Base-by-base conservation (phyloP, 2,797 vertebrate species). In the Bradypus variegatus region DNA sequence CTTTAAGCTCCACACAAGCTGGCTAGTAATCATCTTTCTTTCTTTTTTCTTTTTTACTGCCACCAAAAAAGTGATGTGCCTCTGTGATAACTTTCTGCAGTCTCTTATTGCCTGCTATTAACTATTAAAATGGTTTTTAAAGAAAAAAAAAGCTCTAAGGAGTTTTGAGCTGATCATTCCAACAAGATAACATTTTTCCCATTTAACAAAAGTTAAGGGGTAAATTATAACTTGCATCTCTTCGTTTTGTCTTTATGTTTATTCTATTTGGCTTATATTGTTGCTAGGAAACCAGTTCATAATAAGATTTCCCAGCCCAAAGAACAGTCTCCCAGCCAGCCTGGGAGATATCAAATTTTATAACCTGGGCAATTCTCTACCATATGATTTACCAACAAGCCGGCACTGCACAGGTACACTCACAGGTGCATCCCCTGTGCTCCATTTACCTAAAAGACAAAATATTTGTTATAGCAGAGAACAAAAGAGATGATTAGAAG, bases 211-310 rank as follows among this genome's bases (percentile, higher is more conserved):
- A 55, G n/a, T 81, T 88, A 89, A 94, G 83, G 86, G 69, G 48
- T 92, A 92, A 64, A 48, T 75, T 82, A 27, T 78, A 81, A 94
- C 79, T 93, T 94, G 92, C 89, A 89, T 86, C 81, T 48, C 76
- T 96, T 78, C 92, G 76, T 95, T 95, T 92, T 33, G 29, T 75
- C 65, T 87, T 92, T 91, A 88, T 94, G 90, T 91, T 95, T 96
- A 94, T 94, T 94, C 69, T 76, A 84, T 50, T 86, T 81, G 88
- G 92, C 60, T 76, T 93, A 88, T 58, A 84, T 38, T 53, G 95
- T 90, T 95, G 84, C 94, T 92, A 87, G 53, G 93, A 94, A 91
- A 95, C 92, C 88, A 87, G 55, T 55, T 89, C 77, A 79, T 45
- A 89, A 13, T 41, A 86, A 91, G 89, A 90, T 85, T 92, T 92